These are phyloP conservation scores for Petaurus breviceps DNA, from an alignment of 2,113 vertebrate genomes.

Conservation along the genomic window DNA sequence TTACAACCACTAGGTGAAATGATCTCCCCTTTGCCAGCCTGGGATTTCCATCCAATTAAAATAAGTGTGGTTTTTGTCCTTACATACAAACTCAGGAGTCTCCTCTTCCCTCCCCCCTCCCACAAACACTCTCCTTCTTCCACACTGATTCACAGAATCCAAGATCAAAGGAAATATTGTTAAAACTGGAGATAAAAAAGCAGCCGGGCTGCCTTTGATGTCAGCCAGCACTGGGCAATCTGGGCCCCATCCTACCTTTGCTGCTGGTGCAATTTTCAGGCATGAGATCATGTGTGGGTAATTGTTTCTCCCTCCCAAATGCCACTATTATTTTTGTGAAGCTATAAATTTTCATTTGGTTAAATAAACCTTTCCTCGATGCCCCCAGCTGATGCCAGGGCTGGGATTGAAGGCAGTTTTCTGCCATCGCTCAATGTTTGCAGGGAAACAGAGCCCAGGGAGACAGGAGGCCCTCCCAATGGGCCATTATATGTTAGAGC, in stretches of 20 bases:
- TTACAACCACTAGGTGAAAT: slow-evolving; percentile 43
- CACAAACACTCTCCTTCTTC: not conserved
- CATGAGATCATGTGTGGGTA: not conserved
- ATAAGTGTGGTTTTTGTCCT: not conserved
- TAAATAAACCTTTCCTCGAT: slow-evolving; percentile 54
- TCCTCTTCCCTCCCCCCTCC: not conserved
- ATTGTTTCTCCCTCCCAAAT: slow-evolving; percentile 52
- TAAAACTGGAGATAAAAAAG: slow-evolving; percentile 65
- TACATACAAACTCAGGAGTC: not conserved
- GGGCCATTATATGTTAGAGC: slow-evolving; percentile 76
- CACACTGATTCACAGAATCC: slow-evolving; percentile 40
- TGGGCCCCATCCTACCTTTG: slow-evolving; percentile 1
- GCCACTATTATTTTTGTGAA: slow-evolving; percentile 66
- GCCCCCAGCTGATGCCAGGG: slow-evolving; percentile 50
- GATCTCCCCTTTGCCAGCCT: slow-evolving; percentile 31
- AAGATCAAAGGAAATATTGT: slow-evolving; percentile 75
- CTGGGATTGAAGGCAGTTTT: slow-evolving; percentile 37
- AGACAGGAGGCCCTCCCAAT: slow-evolving; percentile 72
- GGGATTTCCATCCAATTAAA: slow-evolving; percentile 10
- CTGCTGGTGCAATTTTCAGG: slow-evolving; percentile 39
- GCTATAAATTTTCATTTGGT: slow-evolving; percentile 71
- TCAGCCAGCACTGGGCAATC: slow-evolving; percentile 17
- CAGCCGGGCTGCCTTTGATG: slow-evolving; percentile 71
- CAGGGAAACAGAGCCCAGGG: slow-evolving; percentile 69
- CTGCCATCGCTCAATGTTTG: slow-evolving; percentile 12